A percentile compares a stretch with the other conserved stretches of the same genome.
These are phyloP conservation scores for Geococcyx californianus DNA, from an alignment of 2,113 vertebrate genomes.

Conservation along the genomic window DNA sequence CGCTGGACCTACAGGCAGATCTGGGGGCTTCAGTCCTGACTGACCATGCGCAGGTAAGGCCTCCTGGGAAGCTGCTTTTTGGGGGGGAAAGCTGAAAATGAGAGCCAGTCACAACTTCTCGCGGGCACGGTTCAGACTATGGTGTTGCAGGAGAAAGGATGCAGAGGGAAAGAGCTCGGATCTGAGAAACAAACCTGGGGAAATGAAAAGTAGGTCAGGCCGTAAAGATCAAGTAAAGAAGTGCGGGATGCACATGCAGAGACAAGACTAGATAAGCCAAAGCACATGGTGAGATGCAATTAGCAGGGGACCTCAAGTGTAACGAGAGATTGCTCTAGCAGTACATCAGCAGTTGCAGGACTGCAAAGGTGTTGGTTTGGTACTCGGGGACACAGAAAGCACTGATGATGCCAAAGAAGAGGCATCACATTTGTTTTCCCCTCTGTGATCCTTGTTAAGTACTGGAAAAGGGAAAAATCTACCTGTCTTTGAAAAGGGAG, in stretches of 20 bases:
- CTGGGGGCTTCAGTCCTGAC: neutral
- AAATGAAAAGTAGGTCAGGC: conserved; percentile 51
- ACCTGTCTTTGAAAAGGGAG: neutral
- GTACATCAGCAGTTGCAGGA: neutral
- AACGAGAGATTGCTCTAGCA: conserved; percentile 20
- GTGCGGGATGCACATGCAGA: neutral
- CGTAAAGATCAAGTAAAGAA: conserved; percentile 37
- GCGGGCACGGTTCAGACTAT: neutral
- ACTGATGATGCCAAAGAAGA: neutral
- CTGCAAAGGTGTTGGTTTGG: neutral
- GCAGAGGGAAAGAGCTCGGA: neutral
- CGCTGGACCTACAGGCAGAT: neutral
- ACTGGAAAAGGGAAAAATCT: neutral
- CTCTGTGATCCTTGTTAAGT: neutral
- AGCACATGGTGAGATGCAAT: conserved; percentile 51
- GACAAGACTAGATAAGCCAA: conserved; percentile 47
- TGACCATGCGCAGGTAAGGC: neutral
- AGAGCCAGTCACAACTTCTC: neutral
- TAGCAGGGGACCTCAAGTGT: conserved; percentile 61
- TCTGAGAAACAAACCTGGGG: neutral
- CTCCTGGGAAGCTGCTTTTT: neutral
- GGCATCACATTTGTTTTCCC: neutral
- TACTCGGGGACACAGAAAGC: neutral
- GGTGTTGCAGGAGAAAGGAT: neutral
- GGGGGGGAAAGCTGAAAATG: neutral